A percentile compares a stretch with the other conserved stretches of the same genome.
Evolutionary conservation across 1,140 invertebrate genomes (phyloP).

Genomic region (Papilio glaucus): DNA sequence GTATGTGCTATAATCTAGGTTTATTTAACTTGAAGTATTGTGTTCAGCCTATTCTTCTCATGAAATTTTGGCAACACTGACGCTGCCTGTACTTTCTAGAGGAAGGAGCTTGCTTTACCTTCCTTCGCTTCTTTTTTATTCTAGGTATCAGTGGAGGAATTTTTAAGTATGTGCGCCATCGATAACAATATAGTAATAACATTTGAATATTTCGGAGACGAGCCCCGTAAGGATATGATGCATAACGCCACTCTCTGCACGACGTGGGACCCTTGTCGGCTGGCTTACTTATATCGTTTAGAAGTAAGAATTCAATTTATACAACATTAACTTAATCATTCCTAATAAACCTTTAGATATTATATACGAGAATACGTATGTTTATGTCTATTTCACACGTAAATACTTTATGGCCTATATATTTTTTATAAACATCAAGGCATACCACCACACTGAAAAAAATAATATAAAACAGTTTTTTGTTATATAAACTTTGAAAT

Average conservation of each 20-base stretch:
- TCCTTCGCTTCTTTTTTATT: neutral
- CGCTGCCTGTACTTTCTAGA: neutral
- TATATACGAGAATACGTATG: neutral
- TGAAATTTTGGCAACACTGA: constrained; percentile 17
- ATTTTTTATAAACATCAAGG: too few relatives aligned
- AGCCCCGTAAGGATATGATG: constrained; percentile 75
- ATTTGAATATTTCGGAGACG: constrained; percentile 78
- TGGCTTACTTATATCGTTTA: constrained; percentile 74
- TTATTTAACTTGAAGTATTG: too few relatives aligned
- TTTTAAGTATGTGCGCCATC: constrained; percentile 70
- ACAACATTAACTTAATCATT: neutral
- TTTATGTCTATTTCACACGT: too few relatives aligned
- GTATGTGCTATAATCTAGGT: constrained; percentile 48
- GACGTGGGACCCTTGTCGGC: constrained; percentile 75
- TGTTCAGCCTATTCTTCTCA: too few relatives aligned
- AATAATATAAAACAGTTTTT: too few relatives aligned
- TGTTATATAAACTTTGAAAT: too few relatives aligned
- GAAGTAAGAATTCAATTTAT: constrained; percentile 56
- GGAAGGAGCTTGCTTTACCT: neutral
- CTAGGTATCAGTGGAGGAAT: constrained; percentile 66
- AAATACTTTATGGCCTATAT: too few relatives aligned
- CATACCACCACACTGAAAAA: too few relatives aligned
- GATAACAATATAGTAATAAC: constrained; percentile 77
- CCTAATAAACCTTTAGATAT: neutral
- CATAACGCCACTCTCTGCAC: constrained; percentile 74